Conservation (phyloP, 2,888 invertebrate genomes). For the Acleris sparsana region DNA sequence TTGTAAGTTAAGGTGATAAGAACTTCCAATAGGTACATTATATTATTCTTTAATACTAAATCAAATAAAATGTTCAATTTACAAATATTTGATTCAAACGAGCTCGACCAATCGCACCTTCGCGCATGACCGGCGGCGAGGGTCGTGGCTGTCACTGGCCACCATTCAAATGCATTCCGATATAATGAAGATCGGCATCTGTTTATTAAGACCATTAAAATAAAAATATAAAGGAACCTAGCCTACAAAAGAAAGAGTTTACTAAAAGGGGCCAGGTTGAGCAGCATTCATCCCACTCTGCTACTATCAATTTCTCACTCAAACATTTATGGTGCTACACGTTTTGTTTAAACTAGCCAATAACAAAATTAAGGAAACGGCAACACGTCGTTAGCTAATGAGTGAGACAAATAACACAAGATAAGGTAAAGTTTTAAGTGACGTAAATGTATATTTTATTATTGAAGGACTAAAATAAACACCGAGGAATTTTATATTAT, state of each 20-base stretch:
- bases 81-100: conserved; percentile 32
- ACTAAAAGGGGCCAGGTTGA: not conserved
- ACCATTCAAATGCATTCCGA: conserved; percentile 73
- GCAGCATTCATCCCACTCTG: too few species aligned
- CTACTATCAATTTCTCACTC: too few species aligned
- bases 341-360: too few species aligned
- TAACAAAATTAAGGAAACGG: too few species aligned
- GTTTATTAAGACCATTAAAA: conserved; percentile 17
- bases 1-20: too few species aligned
- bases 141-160: conserved; percentile 65
- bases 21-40: too few species aligned
- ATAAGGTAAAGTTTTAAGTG: too few species aligned
- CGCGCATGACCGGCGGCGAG: conserved; percentile 73
- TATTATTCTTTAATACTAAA: not conserved
- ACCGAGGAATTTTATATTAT: not conserved
- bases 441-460: too few species aligned
- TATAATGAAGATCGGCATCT: conserved; percentile 37
- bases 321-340: too few species aligned
- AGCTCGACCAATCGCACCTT: conserved; percentile 56
- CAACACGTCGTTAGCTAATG: too few species aligned
- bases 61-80: conserved; percentile 21
- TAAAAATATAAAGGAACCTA: not conserved
- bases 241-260: not conserved
- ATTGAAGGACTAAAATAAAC: too few species aligned
- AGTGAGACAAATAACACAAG: too few species aligned